Evolutionary conservation across 2,888 invertebrate species (phyloP).

Genomic region (Salticus scenicus): DNA sequence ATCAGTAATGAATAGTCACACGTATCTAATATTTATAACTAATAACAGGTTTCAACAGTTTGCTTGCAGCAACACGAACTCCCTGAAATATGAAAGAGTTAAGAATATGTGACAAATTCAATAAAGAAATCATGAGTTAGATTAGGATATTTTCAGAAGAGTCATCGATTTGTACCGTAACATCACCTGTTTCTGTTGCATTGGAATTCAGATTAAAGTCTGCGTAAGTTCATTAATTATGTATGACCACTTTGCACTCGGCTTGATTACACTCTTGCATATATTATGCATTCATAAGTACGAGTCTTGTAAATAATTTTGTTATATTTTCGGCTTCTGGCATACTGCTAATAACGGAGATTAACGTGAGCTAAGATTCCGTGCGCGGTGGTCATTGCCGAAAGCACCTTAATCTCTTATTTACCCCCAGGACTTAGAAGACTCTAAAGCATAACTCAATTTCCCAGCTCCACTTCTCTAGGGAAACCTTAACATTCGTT

Average conservation of each 20-base stretch:
- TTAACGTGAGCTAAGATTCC: slow-evolving; percentile 38
- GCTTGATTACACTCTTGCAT: slow-evolving; percentile 62
- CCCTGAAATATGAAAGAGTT: not conserved
- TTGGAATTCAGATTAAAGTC: slow-evolving; percentile 69
- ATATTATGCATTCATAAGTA: slow-evolving; percentile 66
- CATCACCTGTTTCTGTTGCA: slow-evolving; percentile 55
- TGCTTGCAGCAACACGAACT: too few species aligned
- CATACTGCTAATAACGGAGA: slow-evolving; percentile 62
- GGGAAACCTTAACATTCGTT: slow-evolving; percentile 44
- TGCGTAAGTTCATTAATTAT: slow-evolving; percentile 58
- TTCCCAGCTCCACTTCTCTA: slow-evolving; percentile 31
- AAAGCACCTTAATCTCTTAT: slow-evolving; percentile 48
- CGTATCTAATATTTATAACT: too few species aligned
- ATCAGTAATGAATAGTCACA: too few species aligned
- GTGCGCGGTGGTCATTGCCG: slow-evolving; percentile 50
- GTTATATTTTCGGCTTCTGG: slow-evolving; percentile 63
- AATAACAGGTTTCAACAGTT: too few species aligned
- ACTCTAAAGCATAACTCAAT: slow-evolving; percentile 57
- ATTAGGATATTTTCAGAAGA: not conserved
- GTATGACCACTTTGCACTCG: slow-evolving; percentile 58
- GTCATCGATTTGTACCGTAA: slow-evolving; percentile 43
- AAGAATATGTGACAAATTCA: not conserved
- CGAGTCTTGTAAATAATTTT: slow-evolving; percentile 65
- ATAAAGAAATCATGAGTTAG: slow-evolving; percentile 33
- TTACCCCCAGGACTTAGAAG: slow-evolving; percentile 36